Conservation (phyloP, 2,113 vertebrate genomes). For the Saguinus midas region DNA sequence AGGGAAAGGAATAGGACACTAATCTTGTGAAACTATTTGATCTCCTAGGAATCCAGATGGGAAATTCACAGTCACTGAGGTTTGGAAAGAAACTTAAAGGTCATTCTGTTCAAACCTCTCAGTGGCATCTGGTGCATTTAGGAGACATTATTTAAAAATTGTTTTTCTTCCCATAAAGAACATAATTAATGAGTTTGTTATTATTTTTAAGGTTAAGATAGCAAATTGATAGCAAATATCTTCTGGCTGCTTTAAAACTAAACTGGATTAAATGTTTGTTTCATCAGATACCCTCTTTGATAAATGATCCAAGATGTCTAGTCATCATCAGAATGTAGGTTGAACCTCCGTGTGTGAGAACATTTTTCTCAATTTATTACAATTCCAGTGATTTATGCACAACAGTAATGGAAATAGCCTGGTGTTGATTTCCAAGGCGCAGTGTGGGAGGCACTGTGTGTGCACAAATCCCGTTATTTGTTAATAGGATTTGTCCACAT, state of each 20-base stretch:
- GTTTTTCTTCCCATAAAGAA: neutral
- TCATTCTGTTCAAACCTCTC: neutral
- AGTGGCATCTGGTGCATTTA: neutral
- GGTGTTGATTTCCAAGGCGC: constrained; percentile 72
- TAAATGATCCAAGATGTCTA: constrained; percentile 5
- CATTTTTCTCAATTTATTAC: constrained; percentile 64
- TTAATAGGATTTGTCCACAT: constrained; percentile 77
- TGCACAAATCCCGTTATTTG: constrained; percentile 76
- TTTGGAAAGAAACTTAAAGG: neutral
- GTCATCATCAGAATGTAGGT: constrained; percentile 33
- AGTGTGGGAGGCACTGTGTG: constrained; percentile 67
- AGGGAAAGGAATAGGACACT: neutral
- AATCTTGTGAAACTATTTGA: neutral
- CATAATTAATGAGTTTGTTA: neutral
- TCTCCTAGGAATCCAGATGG: neutral
- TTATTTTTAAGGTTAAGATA: constrained; percentile 28
- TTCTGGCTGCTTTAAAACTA: neutral
- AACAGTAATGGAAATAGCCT: constrained; percentile 51
- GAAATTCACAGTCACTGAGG: neutral
- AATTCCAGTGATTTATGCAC: constrained; percentile 76
- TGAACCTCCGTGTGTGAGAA: constrained; percentile 38
- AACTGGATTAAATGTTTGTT: neutral
- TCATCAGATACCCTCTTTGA: neutral
- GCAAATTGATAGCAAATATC: neutral
- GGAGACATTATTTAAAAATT: neutral